Evolutionary conservation across 2,113 vertebrate species (phyloP).

Genomic region (Strix aluco): DNA sequence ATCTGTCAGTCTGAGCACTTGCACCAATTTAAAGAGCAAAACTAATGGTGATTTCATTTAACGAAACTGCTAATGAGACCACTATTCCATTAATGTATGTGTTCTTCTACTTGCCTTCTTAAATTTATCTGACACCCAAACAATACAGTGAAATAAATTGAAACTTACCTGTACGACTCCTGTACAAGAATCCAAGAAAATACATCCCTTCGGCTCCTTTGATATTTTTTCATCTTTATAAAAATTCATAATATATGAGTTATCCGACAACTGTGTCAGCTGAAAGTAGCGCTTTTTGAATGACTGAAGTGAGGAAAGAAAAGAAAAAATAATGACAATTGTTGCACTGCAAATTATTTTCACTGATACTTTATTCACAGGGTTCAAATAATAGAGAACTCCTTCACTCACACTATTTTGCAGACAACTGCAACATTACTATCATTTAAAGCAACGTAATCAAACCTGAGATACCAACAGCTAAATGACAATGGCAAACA

Average conservation of each 20-base stretch:
- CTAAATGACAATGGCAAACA: background rate
- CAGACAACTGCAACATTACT: background rate
- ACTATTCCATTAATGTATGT: accelerated
- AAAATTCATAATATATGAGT: conserved; percentile 99
- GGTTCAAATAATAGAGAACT: background rate
- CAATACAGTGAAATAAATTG: background rate
- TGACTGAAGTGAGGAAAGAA: conserved; percentile 75
- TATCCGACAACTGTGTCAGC: conserved; percentile 95
- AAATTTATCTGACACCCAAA: background rate
- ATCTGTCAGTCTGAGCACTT: background rate
- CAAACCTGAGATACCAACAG: background rate
- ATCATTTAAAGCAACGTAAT: background rate
- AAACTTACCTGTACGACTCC: conserved; percentile 92
- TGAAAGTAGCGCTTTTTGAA: conserved; percentile 98
- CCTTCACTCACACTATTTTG: background rate
- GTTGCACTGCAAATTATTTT: background rate
- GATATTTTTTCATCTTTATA: conserved; percentile 99
- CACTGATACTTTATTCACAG: background rate
- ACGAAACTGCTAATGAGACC: background rate
- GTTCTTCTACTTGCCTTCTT: background rate
- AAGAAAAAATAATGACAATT: background rate
- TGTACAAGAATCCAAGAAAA: conserved; percentile 97
- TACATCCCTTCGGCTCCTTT: conserved; percentile 98
- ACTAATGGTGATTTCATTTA: background rate
- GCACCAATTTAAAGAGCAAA: background rate